A percentile compares a stretch with the other conserved stretches of the same genome.
Conservation (phyloP, 2,888 invertebrate genomes). For the Pseudococcus jackbeardsleyi region DNA sequence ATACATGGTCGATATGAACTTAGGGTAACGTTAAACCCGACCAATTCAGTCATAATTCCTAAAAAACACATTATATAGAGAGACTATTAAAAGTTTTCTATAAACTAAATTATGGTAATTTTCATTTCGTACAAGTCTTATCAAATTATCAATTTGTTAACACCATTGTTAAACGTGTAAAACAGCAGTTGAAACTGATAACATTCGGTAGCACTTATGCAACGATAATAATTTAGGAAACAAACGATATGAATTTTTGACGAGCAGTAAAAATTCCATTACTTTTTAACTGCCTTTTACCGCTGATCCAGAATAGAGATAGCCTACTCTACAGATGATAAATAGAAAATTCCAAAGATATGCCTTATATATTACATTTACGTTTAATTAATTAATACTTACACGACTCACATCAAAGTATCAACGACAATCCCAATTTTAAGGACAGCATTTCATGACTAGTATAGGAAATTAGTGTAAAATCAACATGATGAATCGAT, state of each 20-base stretch:
- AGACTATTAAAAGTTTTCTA: neutral
- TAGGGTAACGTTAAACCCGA: neutral
- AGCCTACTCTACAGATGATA: neutral
- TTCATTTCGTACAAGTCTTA: neutral
- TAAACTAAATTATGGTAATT: neutral
- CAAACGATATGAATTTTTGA: neutral
- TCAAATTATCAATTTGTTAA: neutral
- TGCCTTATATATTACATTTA: neutral
- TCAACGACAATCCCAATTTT: constrained; percentile 16
- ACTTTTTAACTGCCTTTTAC: neutral
- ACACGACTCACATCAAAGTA: constrained; percentile 43
- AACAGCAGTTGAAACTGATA: neutral
- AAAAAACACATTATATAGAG: constrained; percentile 10
- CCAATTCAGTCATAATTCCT: constrained; percentile 33
- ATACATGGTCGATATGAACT: constrained; percentile 1
- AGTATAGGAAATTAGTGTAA: neutral
- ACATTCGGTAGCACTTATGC: neutral
- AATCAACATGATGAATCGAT: neutral
- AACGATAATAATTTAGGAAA: neutral
- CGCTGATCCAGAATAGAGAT: neutral
- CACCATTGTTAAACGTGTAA: neutral
- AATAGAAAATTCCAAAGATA: neutral
- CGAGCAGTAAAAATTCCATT: neutral
- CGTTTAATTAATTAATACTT: neutral
- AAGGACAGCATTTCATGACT: constrained; percentile 47